A percentile compares a stretch with the other conserved stretches of the same genome.
Evolutionary conservation across 1,140 invertebrate genomes (phyloP).

Genomic region (Ganaspis sp.): DNA sequence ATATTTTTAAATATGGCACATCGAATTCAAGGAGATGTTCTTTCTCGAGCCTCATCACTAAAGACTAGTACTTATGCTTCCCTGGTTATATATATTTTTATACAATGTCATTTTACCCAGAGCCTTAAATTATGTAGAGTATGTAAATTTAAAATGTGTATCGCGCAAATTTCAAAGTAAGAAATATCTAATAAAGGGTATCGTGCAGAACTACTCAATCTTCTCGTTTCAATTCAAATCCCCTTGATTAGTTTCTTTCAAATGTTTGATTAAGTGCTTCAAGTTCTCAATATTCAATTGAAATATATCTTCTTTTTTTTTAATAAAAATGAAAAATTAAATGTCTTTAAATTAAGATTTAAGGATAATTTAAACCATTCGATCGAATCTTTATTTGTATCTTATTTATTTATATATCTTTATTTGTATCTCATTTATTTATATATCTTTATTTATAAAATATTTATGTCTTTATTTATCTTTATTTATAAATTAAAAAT

Average conservation of each 20-base stretch:
- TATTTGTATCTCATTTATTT: no score
- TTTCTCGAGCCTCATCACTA: slow-evolving; percentile 38
- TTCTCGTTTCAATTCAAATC: not conserved
- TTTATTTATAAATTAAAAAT: no score
- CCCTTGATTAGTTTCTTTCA: not conserved
- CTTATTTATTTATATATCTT: no score
- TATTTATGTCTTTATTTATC: no score
- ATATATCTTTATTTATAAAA: no score
- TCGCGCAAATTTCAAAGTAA: not conserved
- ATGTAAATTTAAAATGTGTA: slow-evolving; percentile 1
- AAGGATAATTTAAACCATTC: no score
- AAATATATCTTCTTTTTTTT: no score
- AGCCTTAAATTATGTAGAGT: slow-evolving; percentile 41
- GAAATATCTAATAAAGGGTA: not conserved
- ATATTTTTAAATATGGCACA: slow-evolving; percentile 42
- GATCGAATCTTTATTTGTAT: no score
- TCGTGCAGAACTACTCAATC: not conserved
- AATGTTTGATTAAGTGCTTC: not conserved
- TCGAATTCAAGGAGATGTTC: slow-evolving; percentile 42
- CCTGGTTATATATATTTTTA: slow-evolving; percentile 64
- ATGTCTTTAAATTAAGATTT: no score
- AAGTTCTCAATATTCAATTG: not conserved
- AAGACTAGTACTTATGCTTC: slow-evolving; percentile 64
- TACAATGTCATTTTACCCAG: slow-evolving; percentile 57
- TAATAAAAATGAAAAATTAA: no score